Conservation (phyloP, 2,113 vertebrate species). For the Cephalopterus ornatus region DNA sequence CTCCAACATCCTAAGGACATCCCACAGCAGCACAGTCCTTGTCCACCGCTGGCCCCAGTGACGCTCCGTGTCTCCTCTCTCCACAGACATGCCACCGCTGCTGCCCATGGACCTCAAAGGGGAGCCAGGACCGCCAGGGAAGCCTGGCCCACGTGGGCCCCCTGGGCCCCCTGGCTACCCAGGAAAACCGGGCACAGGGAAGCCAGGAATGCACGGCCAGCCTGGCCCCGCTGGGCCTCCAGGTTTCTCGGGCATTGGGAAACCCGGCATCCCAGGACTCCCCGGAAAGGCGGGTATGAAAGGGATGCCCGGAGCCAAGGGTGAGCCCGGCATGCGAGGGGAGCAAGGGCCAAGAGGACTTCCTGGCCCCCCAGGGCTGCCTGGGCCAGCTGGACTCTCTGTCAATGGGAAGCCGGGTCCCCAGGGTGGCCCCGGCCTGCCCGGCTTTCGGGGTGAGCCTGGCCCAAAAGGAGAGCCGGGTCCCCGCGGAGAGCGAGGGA, state of each 20-base stretch:
- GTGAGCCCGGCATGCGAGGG: slow-evolving; percentile 82
- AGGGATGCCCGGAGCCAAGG: slow-evolving; percentile 81
- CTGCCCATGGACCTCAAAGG: slow-evolving; percentile 89
- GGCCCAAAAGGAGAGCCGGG: slow-evolving; percentile 85
- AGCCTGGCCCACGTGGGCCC: slow-evolving; percentile 90
- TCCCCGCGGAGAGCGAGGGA: slow-evolving; percentile 84
- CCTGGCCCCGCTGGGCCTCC: slow-evolving; percentile 88
- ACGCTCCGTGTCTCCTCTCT: slow-evolving; percentile 48
- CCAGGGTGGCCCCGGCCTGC: slow-evolving; percentile 83
- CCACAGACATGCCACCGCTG: slow-evolving; percentile 87
- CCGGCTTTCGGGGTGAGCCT: slow-evolving; percentile 87
- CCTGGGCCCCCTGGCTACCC: slow-evolving; percentile 86
- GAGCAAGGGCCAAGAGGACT: slow-evolving; percentile 88
- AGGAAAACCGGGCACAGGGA: slow-evolving; percentile 92
- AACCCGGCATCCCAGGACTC: slow-evolving; percentile 90
- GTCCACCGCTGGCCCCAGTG: accelerated
- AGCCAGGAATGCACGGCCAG: slow-evolving; percentile 91
- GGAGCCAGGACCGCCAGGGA: slow-evolving; percentile 91
- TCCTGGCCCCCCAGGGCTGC: slow-evolving; percentile 88
- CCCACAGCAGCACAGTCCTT: accelerated
- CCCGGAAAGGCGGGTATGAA: slow-evolving; percentile 91
- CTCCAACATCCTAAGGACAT: neutral
- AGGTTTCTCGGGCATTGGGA: slow-evolving; percentile 91
- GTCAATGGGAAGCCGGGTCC: slow-evolving; percentile 93
- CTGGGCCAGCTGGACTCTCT: slow-evolving; percentile 90